A percentile compares a stretch with the other conserved stretches of the same genome.
These are phyloP conservation scores for Furcula furcula DNA, from an alignment of 2,888 invertebrate genomes.

Conservation along the genomic window DNA sequence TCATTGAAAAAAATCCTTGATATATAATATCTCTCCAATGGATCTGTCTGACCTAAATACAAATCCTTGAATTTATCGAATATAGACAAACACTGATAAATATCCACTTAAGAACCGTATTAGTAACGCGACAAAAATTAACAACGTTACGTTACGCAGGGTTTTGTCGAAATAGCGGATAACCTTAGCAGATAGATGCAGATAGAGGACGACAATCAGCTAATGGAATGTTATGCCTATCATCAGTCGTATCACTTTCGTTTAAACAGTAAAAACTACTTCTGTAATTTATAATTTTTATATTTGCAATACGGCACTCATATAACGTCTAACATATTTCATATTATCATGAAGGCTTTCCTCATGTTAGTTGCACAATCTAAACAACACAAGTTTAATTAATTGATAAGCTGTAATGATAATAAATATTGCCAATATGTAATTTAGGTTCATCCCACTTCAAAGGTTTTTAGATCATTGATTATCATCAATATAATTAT, in stretches of 20 bases:
- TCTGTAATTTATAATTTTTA: too few relatives aligned
- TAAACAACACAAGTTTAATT: conserved; percentile 21
- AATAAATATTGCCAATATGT: conserved; percentile 10
- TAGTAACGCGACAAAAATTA: conserved; percentile 15
- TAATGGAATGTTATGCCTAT: conserved; percentile 6
- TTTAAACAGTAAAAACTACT: background rate
- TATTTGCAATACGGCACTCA: too few relatives aligned
- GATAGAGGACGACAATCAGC: conserved; percentile 9
- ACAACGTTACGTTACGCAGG: conserved; percentile 8
- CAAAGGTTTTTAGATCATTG: conserved; percentile 1
- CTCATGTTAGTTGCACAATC: conserved; percentile 4
- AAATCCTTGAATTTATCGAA: conserved; percentile 72
- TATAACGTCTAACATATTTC: too few relatives aligned
- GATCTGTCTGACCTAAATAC: conserved; percentile 72
- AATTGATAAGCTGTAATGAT: conserved; percentile 18
- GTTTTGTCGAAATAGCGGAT: conserved; percentile 7
- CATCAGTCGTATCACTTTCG: background rate
- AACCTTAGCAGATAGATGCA: conserved; percentile 20
- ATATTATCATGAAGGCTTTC: conserved; percentile 6
- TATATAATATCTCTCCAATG: conserved; percentile 51
- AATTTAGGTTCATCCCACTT: conserved; percentile 8
- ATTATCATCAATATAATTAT: background rate
- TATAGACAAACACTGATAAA: conserved; percentile 47
- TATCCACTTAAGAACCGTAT: conserved; percentile 22
- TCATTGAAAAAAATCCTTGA: conserved; percentile 63